Evolutionary conservation across 2,113 vertebrate genomes (phyloP), one percentile per base, ranked within the genome.

Genomic region (Chaetura pelagica): DNA sequence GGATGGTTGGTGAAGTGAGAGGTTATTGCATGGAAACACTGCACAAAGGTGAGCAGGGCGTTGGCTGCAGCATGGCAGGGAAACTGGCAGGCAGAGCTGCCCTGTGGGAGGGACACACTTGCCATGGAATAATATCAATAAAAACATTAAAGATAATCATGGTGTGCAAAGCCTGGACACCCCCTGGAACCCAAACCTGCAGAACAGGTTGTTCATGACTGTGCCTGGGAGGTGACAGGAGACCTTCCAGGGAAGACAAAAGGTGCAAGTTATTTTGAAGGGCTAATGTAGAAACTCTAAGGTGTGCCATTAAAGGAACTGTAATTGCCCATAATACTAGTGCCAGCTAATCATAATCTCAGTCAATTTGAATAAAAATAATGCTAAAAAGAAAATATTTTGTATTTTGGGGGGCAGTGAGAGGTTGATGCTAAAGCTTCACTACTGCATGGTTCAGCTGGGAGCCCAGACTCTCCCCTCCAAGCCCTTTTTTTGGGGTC

Each of bases 361-460:
- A 15, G n/a, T 15, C 30, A 44, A 26, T 38, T 3, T 26, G 54
- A 57, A 19, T 38, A 15, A 30, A 61, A 54, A 42, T 34, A 44
- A 38, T 6, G 12, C 72, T 26, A 13, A 72, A 34, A 35, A 40
- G 15, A 23, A 27, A 72, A 30, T 4, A 35, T 6, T 14, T 20
- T 51, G 38, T 51, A 12, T 23, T 35, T 30, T 29, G 11, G 40
- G 3, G 55, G 49, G 29, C 26, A 15, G 34, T 2, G 15, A 38
- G 35, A 18, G 20, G 14, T 16, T 22, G 14, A 13, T 32, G 16
- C 34, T 38, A 26, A 30, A 74, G 27, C 23, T 35, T 22, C 1
- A 0, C n/a, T 23, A 1, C 38, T 20, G 4, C 5, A 1, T 2
- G 16, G 22, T 55, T 10, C 40, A 38, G 32, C 13, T 9, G 20